Percentiles rank a stretch among this genome's conserved stretches.
Conservation (phyloP, 2,797 vertebrate species). For the Numenius phaeopus region DNA sequence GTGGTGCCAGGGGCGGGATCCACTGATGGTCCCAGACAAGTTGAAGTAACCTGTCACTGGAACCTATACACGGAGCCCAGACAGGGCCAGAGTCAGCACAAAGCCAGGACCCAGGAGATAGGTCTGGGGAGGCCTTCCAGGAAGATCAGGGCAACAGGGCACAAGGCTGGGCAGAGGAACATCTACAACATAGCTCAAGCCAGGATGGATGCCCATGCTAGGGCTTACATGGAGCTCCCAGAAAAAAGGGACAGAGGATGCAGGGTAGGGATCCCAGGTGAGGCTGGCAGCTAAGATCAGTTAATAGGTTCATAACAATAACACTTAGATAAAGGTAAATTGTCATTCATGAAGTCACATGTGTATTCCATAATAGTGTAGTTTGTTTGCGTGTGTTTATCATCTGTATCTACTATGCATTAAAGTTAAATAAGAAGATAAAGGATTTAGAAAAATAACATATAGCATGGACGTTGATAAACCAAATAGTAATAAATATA, state of each 20-base stretch:
- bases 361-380: not conserved
- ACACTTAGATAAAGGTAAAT: not conserved
- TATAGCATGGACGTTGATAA: not conserved
- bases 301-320: not conserved
- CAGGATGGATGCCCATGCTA: fast-evolving
- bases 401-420: not conserved
- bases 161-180: not conserved
- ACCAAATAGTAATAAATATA: not conserved
- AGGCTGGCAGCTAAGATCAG: not conserved
- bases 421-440: not conserved
- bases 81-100: not conserved
- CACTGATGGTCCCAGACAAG: not conserved
- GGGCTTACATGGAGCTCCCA: not conserved
- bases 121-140: not conserved
- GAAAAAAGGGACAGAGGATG: not conserved
- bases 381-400: not conserved
- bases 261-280: not conserved
- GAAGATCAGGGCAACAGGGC: not conserved
- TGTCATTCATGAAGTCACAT: not conserved
- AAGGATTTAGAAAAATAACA: not conserved
- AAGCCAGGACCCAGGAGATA: not conserved
- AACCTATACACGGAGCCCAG: not conserved
- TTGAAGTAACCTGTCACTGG: not conserved
- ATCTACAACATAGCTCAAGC: not conserved
- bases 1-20: not conserved